Base-by-base conservation (phyloP, 1,140 invertebrate genomes). In the Drosophila sucinea region DNA sequence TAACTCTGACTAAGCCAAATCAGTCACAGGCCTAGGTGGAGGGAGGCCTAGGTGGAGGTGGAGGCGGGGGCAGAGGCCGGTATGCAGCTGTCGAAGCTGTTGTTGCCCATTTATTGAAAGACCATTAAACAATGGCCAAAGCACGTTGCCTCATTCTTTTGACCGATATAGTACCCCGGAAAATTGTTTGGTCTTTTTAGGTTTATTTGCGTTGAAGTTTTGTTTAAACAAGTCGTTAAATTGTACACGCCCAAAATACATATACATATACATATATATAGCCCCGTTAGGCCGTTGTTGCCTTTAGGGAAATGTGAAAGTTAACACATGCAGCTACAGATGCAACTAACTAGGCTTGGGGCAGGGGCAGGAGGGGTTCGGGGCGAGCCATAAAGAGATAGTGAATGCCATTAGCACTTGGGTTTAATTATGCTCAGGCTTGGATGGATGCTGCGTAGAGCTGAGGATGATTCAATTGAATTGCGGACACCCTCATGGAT, bases 151-250 rank as follows among this genome's bases (percentile, higher is more conserved):
- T 61, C 73, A 63, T 58, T 63, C 55, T 67, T 72, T 58, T 89
- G 84, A 89, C 84, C 84, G 84, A 89, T 89, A 89, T 89, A 73
- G 70, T 77, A 25, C 23, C 27, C 61, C 66, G 71, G 73, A 67
- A 64, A 68, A 77, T 47, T 60, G 23, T 62, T 54, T 54, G 47
- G 57, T 60, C 44, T 80, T 84, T 79, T 86, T 55, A 63, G 82
- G 79, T 80, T 89, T 87, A 87, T 87, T 87, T 84, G 77, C 71
- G 60, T 79, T 67, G 68, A 77, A 75, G 65, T 89, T 84, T 64
- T 77, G 84, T 89, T 81, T 75, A 84, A 81, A 62, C 70, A 84
- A 84, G 73, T 89, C 84, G 84, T 89, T 89, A 89, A 87, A 90
- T 84, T 60, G 69, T 82, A 73, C 74, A 71, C 73, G 76, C 79